Base-by-base conservation (phyloP, 2,888 invertebrate genomes). In the Drosophila monieri region DNA sequence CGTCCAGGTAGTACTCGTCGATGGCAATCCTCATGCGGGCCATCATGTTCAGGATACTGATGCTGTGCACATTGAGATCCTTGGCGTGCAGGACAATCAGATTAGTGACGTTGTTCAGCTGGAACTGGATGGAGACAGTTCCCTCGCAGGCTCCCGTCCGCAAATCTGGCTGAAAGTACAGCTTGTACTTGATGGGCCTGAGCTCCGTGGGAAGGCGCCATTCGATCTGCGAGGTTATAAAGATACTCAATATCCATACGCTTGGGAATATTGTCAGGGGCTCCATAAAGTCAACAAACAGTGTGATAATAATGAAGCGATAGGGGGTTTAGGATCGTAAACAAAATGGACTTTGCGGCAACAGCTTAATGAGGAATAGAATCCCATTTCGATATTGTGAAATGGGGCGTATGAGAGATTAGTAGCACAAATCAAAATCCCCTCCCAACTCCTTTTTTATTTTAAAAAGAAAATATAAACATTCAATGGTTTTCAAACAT, bases 31-130 rank as follows among this genome's bases (percentile, higher is more conserved):
- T 88, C 79, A 90, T 89, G 57, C 83, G 88, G 2, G 78, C 85
- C 88, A 88, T 89, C 72, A 90, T 89, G 55, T 88, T 83, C 5
- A 89, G 69, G 9, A 90, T 77, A 27, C 88, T 89, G n/a, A 90
- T 67, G 47, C 77, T 60, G 25, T 81, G 75, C 14, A 90, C 85
- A 30, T 79, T 76, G 44, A 89, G 23, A 6, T 88, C 77, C 61
- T 85, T 80, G n/a, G 89, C 77, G 46, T 90, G 89, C 49, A 90
- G 41, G 0, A 88, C 91, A 43, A 90, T 84, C 18, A 90, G 54
- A 67, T 91, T 90, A 25, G 90, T 90, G 4, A 23, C 30, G 0
- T 52, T 43, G 0, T 80, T 72, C 12, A 87, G 69, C 44, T 86
- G 80, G 30, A 90, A 79, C 67, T 90, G 90, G 48, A 91, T 85